Evolutionary conservation across 2,797 vertebrate genomes (phyloP).

Genomic region (Discoglossus pictus): DNA sequence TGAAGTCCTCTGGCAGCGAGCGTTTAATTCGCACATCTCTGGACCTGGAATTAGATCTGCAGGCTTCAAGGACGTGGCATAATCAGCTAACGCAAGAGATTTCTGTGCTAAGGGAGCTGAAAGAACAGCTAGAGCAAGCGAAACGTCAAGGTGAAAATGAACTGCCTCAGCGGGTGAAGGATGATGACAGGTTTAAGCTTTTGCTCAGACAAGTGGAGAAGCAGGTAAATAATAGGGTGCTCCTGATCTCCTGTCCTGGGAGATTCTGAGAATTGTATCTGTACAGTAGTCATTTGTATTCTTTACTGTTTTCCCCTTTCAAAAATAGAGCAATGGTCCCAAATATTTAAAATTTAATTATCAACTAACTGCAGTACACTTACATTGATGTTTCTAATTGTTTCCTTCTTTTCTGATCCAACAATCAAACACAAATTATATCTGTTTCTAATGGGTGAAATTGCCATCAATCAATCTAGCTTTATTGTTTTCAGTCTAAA

Average conservation of each 20-base stretch:
- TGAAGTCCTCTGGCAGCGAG: conserved; percentile 66
- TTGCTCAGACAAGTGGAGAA: conserved; percentile 88
- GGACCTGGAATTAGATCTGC: conserved; percentile 93
- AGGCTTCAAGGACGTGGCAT: conserved; percentile 89
- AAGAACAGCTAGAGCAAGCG: conserved; percentile 86
- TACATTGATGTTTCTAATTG: no score
- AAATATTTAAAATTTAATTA: no score
- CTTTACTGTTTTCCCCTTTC: conserved; percentile 9
- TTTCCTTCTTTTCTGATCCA: no score
- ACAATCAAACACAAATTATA: no score
- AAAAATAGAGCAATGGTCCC: no score
- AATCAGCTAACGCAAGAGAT: conserved; percentile 87
- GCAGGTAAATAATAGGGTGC: conserved; percentile 70
- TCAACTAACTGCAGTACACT: no score
- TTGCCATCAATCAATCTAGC: no score
- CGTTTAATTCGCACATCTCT: conserved; percentile 86
- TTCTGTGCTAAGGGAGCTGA: conserved; percentile 83
- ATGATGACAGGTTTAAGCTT: conserved; percentile 87
- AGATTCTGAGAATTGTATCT: conserved; percentile 13
- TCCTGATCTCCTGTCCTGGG: conserved; percentile 13
- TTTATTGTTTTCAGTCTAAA: no score
- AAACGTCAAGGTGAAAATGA: conserved; percentile 82
- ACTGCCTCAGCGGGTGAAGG: conserved; percentile 81
- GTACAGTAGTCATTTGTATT: neutral
- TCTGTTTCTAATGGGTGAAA: no score